Evolutionary conservation across 2,888 invertebrate genomes (phyloP).

Genomic region (Rhingia rostrata): DNA sequence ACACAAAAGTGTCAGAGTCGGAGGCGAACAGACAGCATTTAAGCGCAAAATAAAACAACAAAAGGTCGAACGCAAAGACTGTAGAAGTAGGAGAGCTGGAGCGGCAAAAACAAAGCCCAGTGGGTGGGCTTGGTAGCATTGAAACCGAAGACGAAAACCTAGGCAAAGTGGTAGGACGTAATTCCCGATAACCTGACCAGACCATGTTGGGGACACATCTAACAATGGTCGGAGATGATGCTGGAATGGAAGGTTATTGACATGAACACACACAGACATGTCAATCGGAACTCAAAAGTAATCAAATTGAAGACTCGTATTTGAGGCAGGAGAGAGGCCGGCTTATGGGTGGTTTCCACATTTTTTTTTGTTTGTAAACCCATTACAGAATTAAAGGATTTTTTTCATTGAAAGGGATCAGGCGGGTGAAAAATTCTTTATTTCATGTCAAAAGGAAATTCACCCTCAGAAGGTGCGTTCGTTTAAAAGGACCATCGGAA

Average conservation of each 20-base stretch:
- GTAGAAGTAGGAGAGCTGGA: no score
- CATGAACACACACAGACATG: slow-evolving; percentile 28
- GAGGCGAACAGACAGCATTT: slow-evolving; percentile 6
- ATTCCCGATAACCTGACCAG: background rate
- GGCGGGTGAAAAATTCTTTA: no score
- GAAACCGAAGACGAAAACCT: slow-evolving; percentile 16
- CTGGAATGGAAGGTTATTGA: slow-evolving; percentile 26
- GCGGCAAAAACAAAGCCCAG: slow-evolving; percentile 3
- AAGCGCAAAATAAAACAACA: slow-evolving; percentile 11
- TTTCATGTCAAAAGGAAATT: no score
- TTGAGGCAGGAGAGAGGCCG: background rate
- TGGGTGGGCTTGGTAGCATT: slow-evolving; percentile 6
- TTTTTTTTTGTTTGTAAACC: no score
- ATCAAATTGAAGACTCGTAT: slow-evolving; percentile 20
- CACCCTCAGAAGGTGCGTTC: background rate
- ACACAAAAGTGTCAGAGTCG: slow-evolving; percentile 34
- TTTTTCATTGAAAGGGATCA: no score
- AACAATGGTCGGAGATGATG: background rate
- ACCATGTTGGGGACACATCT: background rate
- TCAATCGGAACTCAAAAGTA: slow-evolving; percentile 32
- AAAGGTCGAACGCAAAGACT: slow-evolving; percentile 47
- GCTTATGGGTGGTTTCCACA: slow-evolving; percentile 7
- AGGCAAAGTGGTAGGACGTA: background rate
- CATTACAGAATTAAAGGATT: no score
- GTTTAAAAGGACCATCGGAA: background rate